Base-by-base conservation (phyloP, 2,888 invertebrate species). In the Gari tellinella region DNA sequence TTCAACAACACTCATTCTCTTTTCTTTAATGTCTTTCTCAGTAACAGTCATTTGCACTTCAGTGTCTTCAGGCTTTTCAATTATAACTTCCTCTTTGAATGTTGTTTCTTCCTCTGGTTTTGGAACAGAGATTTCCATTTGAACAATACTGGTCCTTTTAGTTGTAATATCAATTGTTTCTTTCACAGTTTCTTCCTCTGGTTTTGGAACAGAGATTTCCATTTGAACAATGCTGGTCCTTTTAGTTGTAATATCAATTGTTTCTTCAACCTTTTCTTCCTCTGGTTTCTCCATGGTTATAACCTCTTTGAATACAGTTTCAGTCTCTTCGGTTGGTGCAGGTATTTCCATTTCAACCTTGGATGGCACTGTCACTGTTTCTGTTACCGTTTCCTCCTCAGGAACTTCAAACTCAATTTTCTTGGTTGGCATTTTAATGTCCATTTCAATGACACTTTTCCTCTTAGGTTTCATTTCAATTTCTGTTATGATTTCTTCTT, bases 81-180 rank as follows among this genome's bases (percentile, higher is more conserved):
- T 10, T 7, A 10, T 31, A 10, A 31, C 10, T 31, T 4, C 10
- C 31, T 51, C 51, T 26, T 51, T 51, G 14, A 51, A 51, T 43
- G 43, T 14, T 14, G 61, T 53, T 37, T 64, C 55, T 49, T n/a
- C 26, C 14, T 52, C 56, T 45, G 57, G 41, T 43, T 37, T 21
- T 37, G 70, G 65, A n/a, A 55, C 31, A 10, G 41, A 10, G 8
- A 72, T 60, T n/a, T 65, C 56, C 31, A 72, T 49, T 53, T 72
- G 61, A 19, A 66, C 66, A 38, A 66, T 26, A 19, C 21, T 31
- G 23, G 58, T 37, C 57, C 14, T 55, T 25, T 72, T 68, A 14
- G 70, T 73, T 23, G 48, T 37, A 14, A 74, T 56, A 56, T 73
- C 69, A 53, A 72, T 31, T 23, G 65, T 74, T 31, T 69, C 72